Base-by-base conservation (phyloP, 1,140 invertebrate species). In the Lysiphlebus fabarum region DNA sequence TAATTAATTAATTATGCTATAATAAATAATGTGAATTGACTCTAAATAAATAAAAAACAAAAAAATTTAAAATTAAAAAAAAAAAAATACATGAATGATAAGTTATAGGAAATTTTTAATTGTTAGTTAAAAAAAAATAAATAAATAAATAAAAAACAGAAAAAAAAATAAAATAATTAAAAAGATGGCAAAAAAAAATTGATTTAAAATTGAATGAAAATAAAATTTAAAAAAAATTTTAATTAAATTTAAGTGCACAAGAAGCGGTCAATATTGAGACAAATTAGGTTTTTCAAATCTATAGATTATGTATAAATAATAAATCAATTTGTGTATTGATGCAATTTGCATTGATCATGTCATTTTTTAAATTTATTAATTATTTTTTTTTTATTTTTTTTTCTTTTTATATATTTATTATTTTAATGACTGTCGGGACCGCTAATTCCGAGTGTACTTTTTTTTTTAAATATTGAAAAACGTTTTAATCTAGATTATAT, bases 1-100 rank as follows among this genome's bases (percentile, higher is more conserved):
- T 79, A 76, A 79, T 76, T 72, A 74, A 72, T 68, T 74, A 71
- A 77, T 77, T 77, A 76, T 78, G 76, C 77, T 77, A 77, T 75
- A 70, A 75, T 70, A 68, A 61, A 75, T 78, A 76, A 77, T 77
- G 75, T 73, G 77, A 79, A 78, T 77, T 77, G 74, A 77, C 76
- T 76, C 76, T 75, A 75, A 76, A 72, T 62, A 63, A 73, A 67
- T 69, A 65, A 65, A 62, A 56, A 62, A 62, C 53, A 56, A 56
- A 50, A 59, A 12, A 11, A 12, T 1, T 4, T 10, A 47, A 47
- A 26, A 47, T 12, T 12, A 67, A 65, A n/a, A n/a, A n/a, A n/a
- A n/a, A n/a, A n/a, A n/a, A 70, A 67, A 63, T 68, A 68, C 68
- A 72, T 70, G 64, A 73, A 72, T 68, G 67, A 76, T 73, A 72